Percentiles rank a stretch among this genome's conserved stretches.
phyloP scores from a whole-genome alignment of 2,113 vertebrate species.

The Rhea americana region DNA sequence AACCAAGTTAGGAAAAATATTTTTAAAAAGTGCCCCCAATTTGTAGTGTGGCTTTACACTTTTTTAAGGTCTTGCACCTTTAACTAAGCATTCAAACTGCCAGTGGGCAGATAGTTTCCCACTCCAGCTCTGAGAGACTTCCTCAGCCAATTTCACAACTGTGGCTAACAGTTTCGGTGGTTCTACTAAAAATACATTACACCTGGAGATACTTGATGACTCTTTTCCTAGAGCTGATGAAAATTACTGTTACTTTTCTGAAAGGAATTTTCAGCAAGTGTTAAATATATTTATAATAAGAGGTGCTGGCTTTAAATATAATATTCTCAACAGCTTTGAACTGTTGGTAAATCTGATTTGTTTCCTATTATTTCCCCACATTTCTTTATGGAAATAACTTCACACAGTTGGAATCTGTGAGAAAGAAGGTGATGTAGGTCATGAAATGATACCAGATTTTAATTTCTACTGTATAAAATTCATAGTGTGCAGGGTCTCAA shows the following conservation, averaged over 20 bases:
- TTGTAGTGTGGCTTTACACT: conserved; percentile 44
- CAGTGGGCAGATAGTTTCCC: conserved; percentile 49
- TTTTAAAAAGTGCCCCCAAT: neutral
- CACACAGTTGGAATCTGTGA: conserved; percentile 59
- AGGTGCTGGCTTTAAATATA: conserved; percentile 29
- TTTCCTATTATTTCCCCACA: conserved; percentile 35
- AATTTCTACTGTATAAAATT: conserved; percentile 49
- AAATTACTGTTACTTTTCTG: conserved; percentile 66
- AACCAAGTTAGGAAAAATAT: neutral
- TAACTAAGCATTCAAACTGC: conserved; percentile 40
- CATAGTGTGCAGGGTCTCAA: conserved; percentile 15
- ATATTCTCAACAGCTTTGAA: conserved; percentile 29
- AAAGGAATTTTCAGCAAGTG: conserved; percentile 63
- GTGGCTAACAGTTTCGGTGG: conserved; percentile 38
- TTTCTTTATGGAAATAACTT: conserved; percentile 70
- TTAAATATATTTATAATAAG: conserved; percentile 57
- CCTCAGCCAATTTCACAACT: conserved; percentile 60
- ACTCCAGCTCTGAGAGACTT: conserved; percentile 14
- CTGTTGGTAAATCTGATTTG: conserved; percentile 53
- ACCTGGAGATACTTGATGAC: conserved; percentile 64
- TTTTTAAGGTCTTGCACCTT: conserved; percentile 62
- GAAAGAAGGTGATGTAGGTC: conserved; percentile 45
- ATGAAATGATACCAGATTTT: conserved; percentile 52
- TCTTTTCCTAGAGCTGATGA: conserved; percentile 58
- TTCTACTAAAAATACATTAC: conserved; percentile 68